Evolutionary conservation across 2,113 vertebrate genomes (phyloP), one percentile per base, ranked within the genome.

Genomic region (Lanius collurio): DNA sequence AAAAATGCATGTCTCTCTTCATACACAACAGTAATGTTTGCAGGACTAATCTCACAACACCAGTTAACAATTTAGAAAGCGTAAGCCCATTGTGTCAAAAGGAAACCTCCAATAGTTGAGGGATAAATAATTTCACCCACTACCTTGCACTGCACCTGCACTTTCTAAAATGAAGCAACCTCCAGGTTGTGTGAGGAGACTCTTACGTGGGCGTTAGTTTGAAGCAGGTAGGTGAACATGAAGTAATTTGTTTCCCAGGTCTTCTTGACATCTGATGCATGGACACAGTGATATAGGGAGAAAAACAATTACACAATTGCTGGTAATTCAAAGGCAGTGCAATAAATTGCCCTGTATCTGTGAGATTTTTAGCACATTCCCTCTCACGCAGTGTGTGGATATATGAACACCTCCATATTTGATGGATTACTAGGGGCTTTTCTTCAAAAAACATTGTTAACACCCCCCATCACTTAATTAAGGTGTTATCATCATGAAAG

Each of bases 381-480:
- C 30, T 90, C 17, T 64, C 31, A 53, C 13, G 7, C 4, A 37
- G 3, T 21, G 8, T 0, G 0, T 39, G 44, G 30, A 44, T 10
- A 20, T 57, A 49, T 6, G n/a, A 64, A 22, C 27, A 47, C 2
- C 21, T 73, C 27, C 3, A 9, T 71, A 59, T 33, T 35, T 75
- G 44, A 42, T 69, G 19, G 21, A 71, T 18, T 47, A 17, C 14
- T 39, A 37, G 24, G 13, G 33, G 3, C 7, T 89, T 88, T 77
- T 27, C 35, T 93, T 93, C 78, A 57, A 55, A 90, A 83, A 89
- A 28, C 7, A 3, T 35, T n/a, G 19, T 41, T 74, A 79, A 39
- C 2, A 5, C 8, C 5, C 8, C 9, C 13, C 6, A 42, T 42
- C 47, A 12, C 7, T 75, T 78, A 35, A 65, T 53, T 77, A 67